phyloP scores from a whole-genome alignment of 2,888 invertebrate species.

The Conistra vaccinii region DNA sequence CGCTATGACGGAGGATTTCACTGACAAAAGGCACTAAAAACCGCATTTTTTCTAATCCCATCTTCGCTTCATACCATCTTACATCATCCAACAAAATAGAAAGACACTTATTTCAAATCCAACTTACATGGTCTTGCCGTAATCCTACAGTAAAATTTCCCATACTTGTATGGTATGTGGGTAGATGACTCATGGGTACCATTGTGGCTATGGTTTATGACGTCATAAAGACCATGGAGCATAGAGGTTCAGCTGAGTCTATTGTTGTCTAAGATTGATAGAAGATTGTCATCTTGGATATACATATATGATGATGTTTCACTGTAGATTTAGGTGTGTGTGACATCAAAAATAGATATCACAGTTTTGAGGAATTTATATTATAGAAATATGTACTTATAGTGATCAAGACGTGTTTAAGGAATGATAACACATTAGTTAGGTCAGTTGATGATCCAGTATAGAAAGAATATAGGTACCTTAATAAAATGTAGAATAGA shows the following conservation, averaged over 20 bases:
- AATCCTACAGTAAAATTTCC: constrained; percentile 30
- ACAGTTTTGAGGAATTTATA: background rate
- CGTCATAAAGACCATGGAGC: constrained; percentile 57
- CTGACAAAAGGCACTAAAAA: background rate
- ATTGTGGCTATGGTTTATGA: constrained; percentile 55
- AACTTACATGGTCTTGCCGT: constrained; percentile 12
- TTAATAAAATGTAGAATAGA: background rate
- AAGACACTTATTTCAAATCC: constrained; percentile 20
- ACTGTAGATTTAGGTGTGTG: background rate
- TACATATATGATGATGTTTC: constrained; percentile 11
- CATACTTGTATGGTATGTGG: constrained; percentile 46
- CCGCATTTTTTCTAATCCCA: background rate
- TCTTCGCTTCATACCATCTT: background rate
- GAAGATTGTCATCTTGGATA: constrained; percentile 46
- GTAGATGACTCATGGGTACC: constrained; percentile 49
- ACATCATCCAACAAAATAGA: constrained; percentile 6
- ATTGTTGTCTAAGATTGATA: constrained; percentile 53
- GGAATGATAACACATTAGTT: background rate
- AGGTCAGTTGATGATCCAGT: background rate
- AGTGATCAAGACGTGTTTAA: background rate
- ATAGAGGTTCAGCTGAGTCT: constrained; percentile 21
- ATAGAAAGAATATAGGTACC: background rate
- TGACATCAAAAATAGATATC: background rate
- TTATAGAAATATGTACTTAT: background rate
- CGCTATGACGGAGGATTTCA: background rate